Conservation (phyloP, 2,888 invertebrate genomes). For the Apeira syringaria region DNA sequence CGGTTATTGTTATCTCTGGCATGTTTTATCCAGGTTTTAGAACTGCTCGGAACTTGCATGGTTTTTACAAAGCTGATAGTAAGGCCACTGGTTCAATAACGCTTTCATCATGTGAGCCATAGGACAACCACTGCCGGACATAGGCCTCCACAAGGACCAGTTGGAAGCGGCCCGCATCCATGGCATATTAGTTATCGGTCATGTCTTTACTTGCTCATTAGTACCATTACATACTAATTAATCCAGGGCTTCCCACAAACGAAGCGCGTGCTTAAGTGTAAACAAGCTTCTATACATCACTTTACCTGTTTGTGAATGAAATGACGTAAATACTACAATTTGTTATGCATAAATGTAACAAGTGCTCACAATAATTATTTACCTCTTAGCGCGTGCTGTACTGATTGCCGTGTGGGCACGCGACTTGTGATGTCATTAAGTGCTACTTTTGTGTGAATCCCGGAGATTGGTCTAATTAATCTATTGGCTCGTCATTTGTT, state of each 20-base stretch:
- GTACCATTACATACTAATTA: too few relatives aligned
- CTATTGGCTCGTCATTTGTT: neutral
- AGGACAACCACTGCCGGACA: too few relatives aligned
- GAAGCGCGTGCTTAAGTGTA: constrained; percentile 3
- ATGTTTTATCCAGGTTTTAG: too few relatives aligned
- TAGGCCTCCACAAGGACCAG: too few relatives aligned
- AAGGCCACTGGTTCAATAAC: too few relatives aligned
- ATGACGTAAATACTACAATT: neutral
- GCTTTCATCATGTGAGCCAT: too few relatives aligned
- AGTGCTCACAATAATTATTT: neutral
- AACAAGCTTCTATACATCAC: neutral
- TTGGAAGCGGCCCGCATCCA: too few relatives aligned
- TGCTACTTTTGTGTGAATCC: neutral
- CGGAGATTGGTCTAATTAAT: neutral
- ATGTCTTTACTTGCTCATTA: too few relatives aligned
- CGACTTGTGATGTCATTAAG: neutral
- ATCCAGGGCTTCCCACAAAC: constrained; percentile 4
- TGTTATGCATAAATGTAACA: neutral
- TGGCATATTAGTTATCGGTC: too few relatives aligned
- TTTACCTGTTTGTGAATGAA: constrained; percentile 9
- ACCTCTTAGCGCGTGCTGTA: neutral
- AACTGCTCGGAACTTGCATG: too few relatives aligned
- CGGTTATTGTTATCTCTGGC: too few relatives aligned
- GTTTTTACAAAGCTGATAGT: too few relatives aligned
- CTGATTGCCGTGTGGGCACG: neutral